Evolutionary conservation across 2,113 vertebrate species (phyloP), one percentile per base, ranked within the genome.

Genomic region (Sigmodon hispidus): DNA sequence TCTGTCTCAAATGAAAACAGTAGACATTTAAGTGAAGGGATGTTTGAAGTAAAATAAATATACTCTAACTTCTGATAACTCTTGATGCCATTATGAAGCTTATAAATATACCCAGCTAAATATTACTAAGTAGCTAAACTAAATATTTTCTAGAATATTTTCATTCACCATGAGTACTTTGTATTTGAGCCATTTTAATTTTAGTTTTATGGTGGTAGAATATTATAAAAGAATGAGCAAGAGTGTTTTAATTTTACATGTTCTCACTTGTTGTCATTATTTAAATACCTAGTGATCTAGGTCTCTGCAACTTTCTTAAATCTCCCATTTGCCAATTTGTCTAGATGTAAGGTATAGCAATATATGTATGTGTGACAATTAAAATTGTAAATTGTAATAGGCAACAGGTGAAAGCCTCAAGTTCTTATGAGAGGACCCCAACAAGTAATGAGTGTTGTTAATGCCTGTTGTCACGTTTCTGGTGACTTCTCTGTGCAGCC

Each of bases 91-190:
- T 87, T 72, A 22, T 76, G 55, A 85, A 36, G 34, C 52, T n/a
- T 21, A 69, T 29, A 92, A 97, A 69, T 86, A 0, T 86, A 72
- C 87, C 86, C 3, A 19, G 5, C 40, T 48, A 91, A 55, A 85
- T 95, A 91, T 59, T 95, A 63, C 61, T 89, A 84, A 70, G n/a
- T 29, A 95, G n/a, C 5, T 93, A 29, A 86, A 96, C 93, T 84
- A 83, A 72, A 80, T 67, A 85, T 96, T 61, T 31, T 9, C 70
- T 75, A 45, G 88, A 31, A 31, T 75, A 67, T 91, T 91, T 75
- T 95, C 43, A 72, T 43, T 85, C 7, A 92, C 36, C 24, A 55
- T 80, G 17, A 65, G 10, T 59, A 36, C 95, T 96, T 92, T 95
- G 31, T 83, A 73, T 91, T 73, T 77, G 83, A 94, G 31, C 91